Evolutionary conservation across 2,888 invertebrate genomes (phyloP).

Genomic region (Hermaeophaga mercurialis): DNA sequence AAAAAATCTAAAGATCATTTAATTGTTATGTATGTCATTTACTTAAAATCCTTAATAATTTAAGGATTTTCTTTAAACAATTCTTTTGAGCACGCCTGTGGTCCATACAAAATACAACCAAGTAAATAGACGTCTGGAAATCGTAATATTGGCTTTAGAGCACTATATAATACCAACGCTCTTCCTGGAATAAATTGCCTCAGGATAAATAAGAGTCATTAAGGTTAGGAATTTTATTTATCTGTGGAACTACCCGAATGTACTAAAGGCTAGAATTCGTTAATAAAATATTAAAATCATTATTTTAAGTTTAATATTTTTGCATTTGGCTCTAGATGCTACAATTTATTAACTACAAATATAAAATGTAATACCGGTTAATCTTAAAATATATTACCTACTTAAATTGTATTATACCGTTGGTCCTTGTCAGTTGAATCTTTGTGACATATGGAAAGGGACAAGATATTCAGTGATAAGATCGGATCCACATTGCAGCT

Average conservation of each 20-base stretch:
- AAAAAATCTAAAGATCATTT: too few relatives aligned
- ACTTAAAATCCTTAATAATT: too few relatives aligned
- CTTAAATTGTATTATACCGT: slow-evolving; percentile 13
- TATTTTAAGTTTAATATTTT: too few relatives aligned
- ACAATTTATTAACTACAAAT: too few relatives aligned
- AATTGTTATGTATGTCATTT: too few relatives aligned
- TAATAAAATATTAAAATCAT: too few relatives aligned
- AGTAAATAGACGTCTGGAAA: slow-evolving; percentile 18
- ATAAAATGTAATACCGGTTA: slow-evolving; percentile 13
- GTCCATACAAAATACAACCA: slow-evolving; percentile 10
- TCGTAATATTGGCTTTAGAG: slow-evolving; percentile 31
- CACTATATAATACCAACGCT: slow-evolving; percentile 25
- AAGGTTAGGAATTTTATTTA: slow-evolving; percentile 27
- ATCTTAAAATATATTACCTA: slow-evolving; percentile 17
- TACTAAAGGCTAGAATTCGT: too few relatives aligned
- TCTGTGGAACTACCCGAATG: slow-evolving; percentile 18
- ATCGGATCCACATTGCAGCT: slow-evolving; percentile 52
- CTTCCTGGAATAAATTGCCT: slow-evolving; percentile 17
- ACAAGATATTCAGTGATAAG: slow-evolving; percentile 53
- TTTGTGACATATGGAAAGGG: slow-evolving; percentile 52
- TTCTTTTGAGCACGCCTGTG: slow-evolving; percentile 20
- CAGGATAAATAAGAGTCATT: slow-evolving; percentile 23
- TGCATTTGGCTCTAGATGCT: too few relatives aligned
- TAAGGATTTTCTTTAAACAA: too few relatives aligned
- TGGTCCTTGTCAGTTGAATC: slow-evolving; percentile 28